phyloP scores from a whole-genome alignment of 2,888 invertebrate species.

The Drymonia ruficornis region DNA sequence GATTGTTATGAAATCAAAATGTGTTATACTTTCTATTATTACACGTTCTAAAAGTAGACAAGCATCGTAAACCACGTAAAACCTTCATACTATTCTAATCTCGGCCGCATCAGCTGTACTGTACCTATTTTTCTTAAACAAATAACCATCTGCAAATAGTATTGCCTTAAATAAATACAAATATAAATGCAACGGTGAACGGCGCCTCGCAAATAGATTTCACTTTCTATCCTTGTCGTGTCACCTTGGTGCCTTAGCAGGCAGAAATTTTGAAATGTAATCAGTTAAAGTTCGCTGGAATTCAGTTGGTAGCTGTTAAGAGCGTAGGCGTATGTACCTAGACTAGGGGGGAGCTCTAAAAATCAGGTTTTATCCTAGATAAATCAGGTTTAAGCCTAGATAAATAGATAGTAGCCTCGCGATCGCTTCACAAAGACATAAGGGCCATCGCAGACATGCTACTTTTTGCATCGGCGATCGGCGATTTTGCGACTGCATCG shows the following conservation, averaged over 20 bases:
- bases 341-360: no score
- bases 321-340: no score
- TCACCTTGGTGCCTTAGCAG: conserved; percentile 55
- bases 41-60: conserved; percentile 2
- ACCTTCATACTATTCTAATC: conserved; percentile 13
- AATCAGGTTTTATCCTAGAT: no score
- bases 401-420: no score
- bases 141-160: conserved; percentile 46
- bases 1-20: background rate
- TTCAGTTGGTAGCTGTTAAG: conserved; percentile 7
- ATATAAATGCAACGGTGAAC: conserved; percentile 62
- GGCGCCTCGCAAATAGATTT: conserved; percentile 69
- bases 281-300: conserved; percentile 10
- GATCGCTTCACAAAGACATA: no score
- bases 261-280: conserved; percentile 14
- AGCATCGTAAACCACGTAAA: background rate
- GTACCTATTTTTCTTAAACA: conserved; percentile 13
- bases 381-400: no score
- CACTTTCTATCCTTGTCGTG: conserved; percentile 72
- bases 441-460: no score
- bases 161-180: conserved; percentile 42
- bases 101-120: conserved; percentile 8
- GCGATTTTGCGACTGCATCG: no score
- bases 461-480: no score
- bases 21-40: background rate